Percentiles rank a stretch among this genome's conserved stretches.
phyloP scores from a whole-genome alignment of 2,797 vertebrate genomes.

The Nothura maculosa region DNA sequence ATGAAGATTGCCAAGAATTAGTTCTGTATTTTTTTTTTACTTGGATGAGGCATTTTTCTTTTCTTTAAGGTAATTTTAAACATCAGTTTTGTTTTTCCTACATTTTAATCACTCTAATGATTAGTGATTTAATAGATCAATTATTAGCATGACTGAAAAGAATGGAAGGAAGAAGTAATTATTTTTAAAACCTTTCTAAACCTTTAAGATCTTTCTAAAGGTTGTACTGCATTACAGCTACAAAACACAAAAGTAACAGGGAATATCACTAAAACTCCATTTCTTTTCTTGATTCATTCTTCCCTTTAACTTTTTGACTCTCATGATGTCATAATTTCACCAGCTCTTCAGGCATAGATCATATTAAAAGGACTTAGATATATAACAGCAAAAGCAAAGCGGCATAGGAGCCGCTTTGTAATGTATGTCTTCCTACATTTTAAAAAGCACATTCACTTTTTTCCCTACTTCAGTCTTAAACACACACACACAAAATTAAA shows the following conservation, averaged over 20 bases:
- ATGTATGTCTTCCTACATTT: background rate
- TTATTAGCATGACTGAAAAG: background rate
- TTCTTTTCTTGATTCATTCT: slow-evolving; percentile 38
- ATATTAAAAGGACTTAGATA: slow-evolving; percentile 18
- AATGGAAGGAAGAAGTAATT: background rate
- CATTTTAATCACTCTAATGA: slow-evolving; percentile 44
- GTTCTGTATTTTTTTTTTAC: slow-evolving; percentile 5
- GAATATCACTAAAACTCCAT: slow-evolving; percentile 26
- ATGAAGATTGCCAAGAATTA: background rate
- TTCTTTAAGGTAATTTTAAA: slow-evolving; percentile 5
- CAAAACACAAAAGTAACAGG: background rate
- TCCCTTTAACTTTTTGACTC: slow-evolving; percentile 45
- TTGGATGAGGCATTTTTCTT: background rate
- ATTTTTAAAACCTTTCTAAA: background rate
- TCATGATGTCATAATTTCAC: slow-evolving; percentile 53
- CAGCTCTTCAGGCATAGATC: slow-evolving; percentile 30
- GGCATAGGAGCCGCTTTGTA: too few relatives aligned
- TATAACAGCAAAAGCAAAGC: background rate
- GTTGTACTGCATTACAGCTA: background rate
- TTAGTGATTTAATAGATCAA: slow-evolving; percentile 1
- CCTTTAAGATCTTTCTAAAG: background rate
- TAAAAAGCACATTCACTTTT: background rate
- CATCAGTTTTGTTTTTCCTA: slow-evolving; percentile 4
- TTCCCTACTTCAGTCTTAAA: background rate
- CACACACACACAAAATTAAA: background rate